A percentile compares a stretch with the other conserved stretches of the same genome.
These are phyloP conservation scores for Rhabdophis nuchalis DNA, from an alignment of 2,797 vertebrate species.

Conservation along the genomic window DNA sequence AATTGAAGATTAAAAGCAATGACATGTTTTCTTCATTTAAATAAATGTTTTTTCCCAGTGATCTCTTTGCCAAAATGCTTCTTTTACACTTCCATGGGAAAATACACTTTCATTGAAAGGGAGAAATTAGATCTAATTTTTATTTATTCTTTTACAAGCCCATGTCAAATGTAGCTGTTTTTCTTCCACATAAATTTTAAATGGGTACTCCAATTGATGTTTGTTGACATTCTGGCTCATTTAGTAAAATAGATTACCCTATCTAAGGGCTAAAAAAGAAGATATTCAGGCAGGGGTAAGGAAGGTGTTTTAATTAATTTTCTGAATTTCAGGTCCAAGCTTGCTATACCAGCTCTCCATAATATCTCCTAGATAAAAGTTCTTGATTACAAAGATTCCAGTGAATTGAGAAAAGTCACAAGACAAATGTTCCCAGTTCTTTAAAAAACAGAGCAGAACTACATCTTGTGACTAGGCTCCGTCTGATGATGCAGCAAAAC, in stretches of 20 bases:
- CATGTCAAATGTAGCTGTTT: background rate
- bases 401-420: background rate
- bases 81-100: background rate
- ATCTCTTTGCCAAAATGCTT: background rate
- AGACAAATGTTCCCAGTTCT: background rate
- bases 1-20: background rate
- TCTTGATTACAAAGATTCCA: background rate
- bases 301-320: background rate
- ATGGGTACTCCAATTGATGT: background rate
- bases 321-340: background rate
- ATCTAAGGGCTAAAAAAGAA: background rate
- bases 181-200: background rate
- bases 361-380: background rate
- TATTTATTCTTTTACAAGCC: background rate
- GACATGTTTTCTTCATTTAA: background rate
- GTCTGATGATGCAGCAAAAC: background rate
- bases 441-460: background rate
- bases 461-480: accelerated
- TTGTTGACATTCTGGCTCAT: background rate
- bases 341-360: background rate
- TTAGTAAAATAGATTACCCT: background rate
- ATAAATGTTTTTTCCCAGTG: background rate
- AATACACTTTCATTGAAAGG: background rate
- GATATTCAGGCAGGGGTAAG: background rate
- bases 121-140: background rate